Base-by-base conservation (phyloP, 2,113 vertebrate genomes). In the Shinisaurus crocodilurus region DNA sequence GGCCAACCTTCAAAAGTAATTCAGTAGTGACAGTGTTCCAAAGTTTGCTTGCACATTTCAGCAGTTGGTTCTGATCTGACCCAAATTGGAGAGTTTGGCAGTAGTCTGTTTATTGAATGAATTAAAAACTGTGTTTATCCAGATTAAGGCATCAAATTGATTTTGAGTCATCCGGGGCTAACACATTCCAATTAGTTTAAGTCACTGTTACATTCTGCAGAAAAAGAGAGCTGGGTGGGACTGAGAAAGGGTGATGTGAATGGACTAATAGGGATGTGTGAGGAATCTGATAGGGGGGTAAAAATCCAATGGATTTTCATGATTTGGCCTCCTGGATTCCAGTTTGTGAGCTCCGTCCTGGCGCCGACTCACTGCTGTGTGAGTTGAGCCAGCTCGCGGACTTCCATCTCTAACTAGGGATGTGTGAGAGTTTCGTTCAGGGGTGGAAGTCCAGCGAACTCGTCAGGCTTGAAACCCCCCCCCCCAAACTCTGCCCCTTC, bases 131-230 rank as follows among this genome's bases (percentile, higher is more conserved):
- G 40, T 67, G 50, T 76, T 91, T 75, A 76, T 74, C 70, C 70
- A 83, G 79, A 63, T 90, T 82, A 87, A 74, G 75, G 77, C 69
- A 82, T 48, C 50, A 74, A 65, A 91, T 87, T 82, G 80, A 83
- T 87, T 76, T 34, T 54, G 57, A 82, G 67, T 82, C 43, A 75
- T 67, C 85, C 54, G 43, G 54, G 60, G 8, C 86, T 83, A 76
- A 65, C 34, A 32, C 57, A 67, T 83, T 48, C 10, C 43, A 65
- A 87, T 82, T 75, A 75, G 77, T 40, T 29, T 23, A 76, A 76
- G 69, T 43, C 45, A 54, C 43, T 48, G 12, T 48, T 45, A n/a
- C 43, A 23, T 63, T n/a, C 40, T 76, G 54, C 82, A 54, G 76
- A 84, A 75, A 43, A n/a, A 45, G 57, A 50, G 60, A 48, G 45